Evolutionary conservation across 64 coral and sea anemone genomes (phyloP), one percentile per base, ranked within the genome.

Genomic region (Montipora efflorescens): DNA sequence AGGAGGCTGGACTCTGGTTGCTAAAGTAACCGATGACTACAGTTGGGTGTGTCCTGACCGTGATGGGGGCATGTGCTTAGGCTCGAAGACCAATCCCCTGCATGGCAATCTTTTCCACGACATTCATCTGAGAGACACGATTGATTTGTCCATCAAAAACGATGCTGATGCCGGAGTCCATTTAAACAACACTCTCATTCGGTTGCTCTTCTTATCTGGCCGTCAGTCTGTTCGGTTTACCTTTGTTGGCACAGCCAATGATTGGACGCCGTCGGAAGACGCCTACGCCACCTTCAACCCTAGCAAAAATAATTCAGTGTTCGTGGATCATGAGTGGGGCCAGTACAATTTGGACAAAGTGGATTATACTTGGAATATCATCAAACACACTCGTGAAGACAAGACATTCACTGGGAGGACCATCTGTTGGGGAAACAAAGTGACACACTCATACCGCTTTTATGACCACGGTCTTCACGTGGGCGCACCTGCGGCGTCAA

Each of bases 311-410:
- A 99, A 99, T 75, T 81, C 80, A 23, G 36, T 99, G 87, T 99
- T 99, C 53, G 78, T 99, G 50, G 98, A 96, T 36, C 88, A 87
- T 6, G 74, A 84, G 21, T 99, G 95, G 95, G 93, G 84, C 5
- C 92, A 90, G 48, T 96, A 95, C 47, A 95, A 90, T 47, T 84
- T 90, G 16, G 84, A 92, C 8, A 90, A 94, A 11, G 82, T 91
- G 28, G 98, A 96, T 59, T 99, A 99, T 53, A 99, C 98, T 20
- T 99, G 98, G 98, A 99, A 99, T 55, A 94, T 99, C n/a, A 94
- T 99, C 44, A 88, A 84, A 76, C 95, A 99, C 79, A 92, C 67
- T 4, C 87, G 95, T 7, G 75, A 89, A 62, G 87, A 89, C 59
- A 85, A 90, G 68, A 96, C 84, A 36, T 95, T 99, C 85, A 71